Evolutionary conservation across 2,797 vertebrate genomes (phyloP), one percentile per base, ranked within the genome.

Genomic region (Numenius phaeopus): DNA sequence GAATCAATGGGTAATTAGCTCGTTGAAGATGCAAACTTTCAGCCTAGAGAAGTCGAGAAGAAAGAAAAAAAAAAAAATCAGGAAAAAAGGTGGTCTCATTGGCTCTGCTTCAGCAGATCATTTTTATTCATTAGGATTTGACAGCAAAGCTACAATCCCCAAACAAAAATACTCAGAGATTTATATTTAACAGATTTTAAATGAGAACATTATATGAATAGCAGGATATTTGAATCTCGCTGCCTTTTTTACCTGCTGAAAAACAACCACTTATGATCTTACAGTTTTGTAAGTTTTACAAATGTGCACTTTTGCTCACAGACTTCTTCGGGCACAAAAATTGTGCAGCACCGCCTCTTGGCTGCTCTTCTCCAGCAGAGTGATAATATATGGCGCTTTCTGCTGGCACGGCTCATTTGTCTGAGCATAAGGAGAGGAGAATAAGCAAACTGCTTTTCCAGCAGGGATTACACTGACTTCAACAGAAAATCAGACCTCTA

Each of bases 341-440:
- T 2, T 21, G 49, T 39, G 21, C 37, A 62, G 79, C 90, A 91
- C 7, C 49, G 30, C 32, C 61, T 50, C 79, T 94, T 78, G 92
- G 80, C 80, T 89, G 54, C 1, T 62, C 32, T 42, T 21, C 15
- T 6, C 58, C 66, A n/a, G 46, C 69, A 72, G 62, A 21, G 50
- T 10, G 27, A 42, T 23, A n/a, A 27, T 22, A 7, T 7, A 0
- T 20, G 9, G 54, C 27, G 0, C 62, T 72, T 76, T n/a, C 54
- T 82, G 77, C 90, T 93, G 90, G 90, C 92, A 83, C 3, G 4
- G 58, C 58, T 89, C 58, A 7, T 76, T 82, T 89, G 54, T 58
- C 86, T 93, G 32, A 92, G 89, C 81, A 66, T 32, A 62, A 73
- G 70, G 83, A 96, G 30, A 73, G 50, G 46, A 87, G 83, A 87